These are phyloP conservation scores for Adelges cooleyi DNA, from an alignment of 1,140 invertebrate genomes.

Conservation along the genomic window DNA sequence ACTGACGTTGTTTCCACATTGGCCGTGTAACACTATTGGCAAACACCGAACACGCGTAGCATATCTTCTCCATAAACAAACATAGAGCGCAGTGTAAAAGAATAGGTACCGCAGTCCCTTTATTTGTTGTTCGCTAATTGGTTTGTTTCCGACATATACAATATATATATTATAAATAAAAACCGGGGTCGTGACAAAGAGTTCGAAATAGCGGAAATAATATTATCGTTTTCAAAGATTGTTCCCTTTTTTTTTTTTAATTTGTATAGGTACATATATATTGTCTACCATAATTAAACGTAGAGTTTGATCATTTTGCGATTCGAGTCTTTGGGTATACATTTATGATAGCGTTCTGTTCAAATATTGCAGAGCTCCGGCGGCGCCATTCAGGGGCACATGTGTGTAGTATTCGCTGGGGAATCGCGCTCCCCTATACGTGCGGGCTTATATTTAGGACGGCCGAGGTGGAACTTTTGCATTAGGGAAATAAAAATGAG, in stretches of 20 bases:
- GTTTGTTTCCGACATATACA: constrained; percentile 1
- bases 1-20: not conserved
- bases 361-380: not conserved
- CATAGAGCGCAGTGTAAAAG: not conserved
- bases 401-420: constrained; percentile 14
- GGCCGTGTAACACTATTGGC: constrained; percentile 2
- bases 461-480: constrained; percentile 3
- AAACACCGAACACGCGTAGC: constrained; percentile 7
- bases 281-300: too few relatives aligned
- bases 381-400: not conserved
- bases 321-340: too few relatives aligned
- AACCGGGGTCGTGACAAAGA: not conserved
- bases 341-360: not conserved
- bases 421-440: not conserved
- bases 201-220: constrained; percentile 4
- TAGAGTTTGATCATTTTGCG: too few relatives aligned
- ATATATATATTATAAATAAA: too few relatives aligned
- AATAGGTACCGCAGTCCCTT: not conserved
- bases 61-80: constrained; percentile 4
- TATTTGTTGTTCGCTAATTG: constrained; percentile 7
- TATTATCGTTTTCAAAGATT: not conserved
- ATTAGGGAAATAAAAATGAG: constrained; percentile 24
- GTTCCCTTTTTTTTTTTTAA: not conserved
- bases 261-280: too few relatives aligned
- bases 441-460: not conserved